Base-by-base conservation (phyloP, 92 coral and sea anemone species). In the Zoanthus gigantus region DNA sequence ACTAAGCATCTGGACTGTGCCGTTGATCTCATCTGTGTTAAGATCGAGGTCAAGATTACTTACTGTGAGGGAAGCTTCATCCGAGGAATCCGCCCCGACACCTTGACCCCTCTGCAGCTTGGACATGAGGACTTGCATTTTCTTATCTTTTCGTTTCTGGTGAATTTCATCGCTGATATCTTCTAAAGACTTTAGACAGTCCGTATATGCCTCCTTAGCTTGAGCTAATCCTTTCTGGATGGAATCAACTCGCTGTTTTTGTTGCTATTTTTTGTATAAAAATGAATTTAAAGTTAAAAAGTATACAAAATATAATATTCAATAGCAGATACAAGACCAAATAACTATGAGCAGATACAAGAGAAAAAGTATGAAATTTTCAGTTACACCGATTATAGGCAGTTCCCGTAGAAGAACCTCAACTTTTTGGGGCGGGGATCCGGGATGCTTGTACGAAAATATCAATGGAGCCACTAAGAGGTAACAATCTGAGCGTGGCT, bases 31-130 rank as follows among this genome's bases (percentile, higher is more conserved):
- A 47, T 81, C 85, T 45, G 75, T 10, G 47, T 95, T 95, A 28
- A 95, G 89, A 71, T 95, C 98, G 28, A 95, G 92, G 84, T 95
- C 98, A 4, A 95, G 92, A 58, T 91, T 92, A 52, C 98, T 95
- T 14, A 93, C 91, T 54, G 92, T 74, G 18, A 95, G 90, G 14
- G 98, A 95, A 1, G 94, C 84, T 45, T 97, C 99, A 10, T 95
- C 98, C 11, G 95, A 94, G 0, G 99, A 97, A 23, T 97, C 99
- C 2, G 99, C 99, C 31, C 99, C 99, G 29, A 97, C 99, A 17
- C 99, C 99, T 15, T 94, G 91, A 53, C 91, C 99, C 50, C 98
- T 86, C 78, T 94, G 95, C 13, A 94, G 90, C 68, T 95, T 93
- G 13, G 98, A 94, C 83, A 97, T 73, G 86, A 93, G 72, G 7